phyloP scores from a whole-genome alignment of 2,888 invertebrate genomes.

The Exocentrus adspersus region DNA sequence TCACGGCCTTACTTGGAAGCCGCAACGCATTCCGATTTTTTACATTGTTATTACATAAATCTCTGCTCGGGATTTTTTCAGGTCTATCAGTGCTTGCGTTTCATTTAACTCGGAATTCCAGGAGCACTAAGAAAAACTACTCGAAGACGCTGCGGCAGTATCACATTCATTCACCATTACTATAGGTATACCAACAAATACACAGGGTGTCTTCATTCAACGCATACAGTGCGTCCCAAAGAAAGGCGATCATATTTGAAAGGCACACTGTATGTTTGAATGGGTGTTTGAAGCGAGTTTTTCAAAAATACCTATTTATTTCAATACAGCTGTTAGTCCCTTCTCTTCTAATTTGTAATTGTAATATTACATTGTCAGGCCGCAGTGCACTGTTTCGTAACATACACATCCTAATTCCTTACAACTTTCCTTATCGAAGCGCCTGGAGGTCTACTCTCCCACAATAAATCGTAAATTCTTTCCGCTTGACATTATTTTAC shows the following conservation, averaged over 20 bases:
- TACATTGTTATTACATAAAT: slow-evolving; percentile 40
- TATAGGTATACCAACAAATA: slow-evolving; percentile 1
- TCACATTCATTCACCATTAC: slow-evolving; percentile 1
- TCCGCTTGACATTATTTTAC: not conserved
- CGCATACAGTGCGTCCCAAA: no score
- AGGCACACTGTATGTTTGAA: no score
- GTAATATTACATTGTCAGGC: no score
- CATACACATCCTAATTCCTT: slow-evolving; percentile 34
- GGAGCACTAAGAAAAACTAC: slow-evolving; percentile 8
- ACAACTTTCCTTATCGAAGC: slow-evolving; percentile 29
- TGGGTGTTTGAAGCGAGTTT: no score
- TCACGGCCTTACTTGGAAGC: slow-evolving; percentile 47
- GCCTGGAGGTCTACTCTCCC: slow-evolving; percentile 16
- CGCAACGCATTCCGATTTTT: slow-evolving; percentile 42
- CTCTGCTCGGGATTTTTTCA: slow-evolving; percentile 32
- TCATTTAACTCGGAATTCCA: slow-evolving; percentile 30
- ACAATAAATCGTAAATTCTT: not conserved
- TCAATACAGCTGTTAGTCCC: no score
- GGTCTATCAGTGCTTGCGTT: slow-evolving; percentile 30
- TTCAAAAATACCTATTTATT: no score
- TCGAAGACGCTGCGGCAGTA: not conserved
- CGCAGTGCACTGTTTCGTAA: slow-evolving; percentile 30
- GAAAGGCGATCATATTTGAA: no score
- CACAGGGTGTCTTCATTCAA: no score
- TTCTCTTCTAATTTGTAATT: no score